phyloP scores from a whole-genome alignment of 2,113 vertebrate genomes.

The Camelus bactrianus region DNA sequence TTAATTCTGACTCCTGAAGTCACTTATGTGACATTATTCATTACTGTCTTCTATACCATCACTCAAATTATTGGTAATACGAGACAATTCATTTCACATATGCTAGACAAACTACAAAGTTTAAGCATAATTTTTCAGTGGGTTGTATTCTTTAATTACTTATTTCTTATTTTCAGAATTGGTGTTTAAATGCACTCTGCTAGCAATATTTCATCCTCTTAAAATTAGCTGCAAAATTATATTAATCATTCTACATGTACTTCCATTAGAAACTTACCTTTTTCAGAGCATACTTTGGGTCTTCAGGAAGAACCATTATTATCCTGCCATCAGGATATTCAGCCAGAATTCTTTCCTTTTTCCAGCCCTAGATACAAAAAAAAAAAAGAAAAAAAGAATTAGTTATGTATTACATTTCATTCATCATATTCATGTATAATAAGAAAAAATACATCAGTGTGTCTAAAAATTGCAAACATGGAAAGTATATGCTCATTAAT shows the following conservation, averaged over 20 bases:
- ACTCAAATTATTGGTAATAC: not conserved
- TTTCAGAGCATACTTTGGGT: slow-evolving; percentile 98
- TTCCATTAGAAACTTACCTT: slow-evolving; percentile 90
- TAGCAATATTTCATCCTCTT: not conserved
- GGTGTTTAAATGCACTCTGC: slow-evolving; percentile 1
- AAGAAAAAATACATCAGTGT: slow-evolving; percentile 61
- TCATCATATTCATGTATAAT: slow-evolving; percentile 64
- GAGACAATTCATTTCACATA: not conserved
- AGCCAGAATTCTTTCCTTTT: slow-evolving; percentile 97
- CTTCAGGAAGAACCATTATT: slow-evolving; percentile 98
- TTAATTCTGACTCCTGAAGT: slow-evolving; percentile 33
- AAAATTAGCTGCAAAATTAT: slow-evolving; percentile 10
- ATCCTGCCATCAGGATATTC: slow-evolving; percentile 99
- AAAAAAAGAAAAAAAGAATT: slow-evolving; percentile 73
- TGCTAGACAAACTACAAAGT: not conserved
- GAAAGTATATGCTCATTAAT: slow-evolving; percentile 66
- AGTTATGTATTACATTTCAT: slow-evolving; percentile 70
- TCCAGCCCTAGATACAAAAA: slow-evolving; percentile 95
- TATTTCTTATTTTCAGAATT: slow-evolving; percentile 45
- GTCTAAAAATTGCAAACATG: slow-evolving; percentile 62
- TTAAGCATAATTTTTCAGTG: slow-evolving; percentile 1
- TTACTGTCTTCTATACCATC: not conserved
- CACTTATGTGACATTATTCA: slow-evolving; percentile 5
- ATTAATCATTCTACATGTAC: not conserved
- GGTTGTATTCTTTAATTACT: not conserved